These are phyloP conservation scores for Oncorhynchus keta DNA, from an alignment of 2,113 vertebrate species.

Conservation along the genomic window DNA sequence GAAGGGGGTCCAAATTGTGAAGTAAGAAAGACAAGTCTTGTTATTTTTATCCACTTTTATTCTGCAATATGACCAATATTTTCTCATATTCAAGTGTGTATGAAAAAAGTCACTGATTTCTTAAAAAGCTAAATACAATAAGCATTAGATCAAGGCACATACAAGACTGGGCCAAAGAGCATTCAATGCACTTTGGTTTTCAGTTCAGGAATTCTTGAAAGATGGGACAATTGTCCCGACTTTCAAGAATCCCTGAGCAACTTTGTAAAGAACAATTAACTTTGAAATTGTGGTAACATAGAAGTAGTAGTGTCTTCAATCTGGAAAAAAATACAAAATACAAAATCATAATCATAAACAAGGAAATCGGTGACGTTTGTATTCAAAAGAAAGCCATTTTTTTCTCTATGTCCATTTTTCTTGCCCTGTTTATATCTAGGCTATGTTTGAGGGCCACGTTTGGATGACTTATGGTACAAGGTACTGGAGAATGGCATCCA, in stretches of 20 bases:
- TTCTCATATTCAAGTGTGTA: slow-evolving; percentile 93
- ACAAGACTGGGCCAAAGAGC: slow-evolving; percentile 99
- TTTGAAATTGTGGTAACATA: slow-evolving; percentile 88
- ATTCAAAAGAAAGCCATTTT: slow-evolving; percentile 76
- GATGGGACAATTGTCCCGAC: too few relatives aligned
- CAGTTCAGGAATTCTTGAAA: slow-evolving; percentile 44
- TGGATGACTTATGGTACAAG: slow-evolving; percentile 69
- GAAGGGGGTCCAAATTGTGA: neutral
- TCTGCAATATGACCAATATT: slow-evolving; percentile 96
- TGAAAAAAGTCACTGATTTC: slow-evolving; percentile 94
- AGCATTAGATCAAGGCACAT: slow-evolving; percentile 99
- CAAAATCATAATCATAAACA: slow-evolving; percentile 72
- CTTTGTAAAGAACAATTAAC: slow-evolving; percentile 85
- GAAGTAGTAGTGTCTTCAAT: slow-evolving; percentile 80
- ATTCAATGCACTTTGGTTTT: slow-evolving; percentile 99
- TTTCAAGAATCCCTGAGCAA: too few relatives aligned
- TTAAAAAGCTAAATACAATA: slow-evolving; percentile 99
- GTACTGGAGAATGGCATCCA: slow-evolving; percentile 70
- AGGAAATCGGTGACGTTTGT: slow-evolving; percentile 77
- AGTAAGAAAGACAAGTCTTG: slow-evolving; percentile 56
- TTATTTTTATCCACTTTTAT: slow-evolving; percentile 85
- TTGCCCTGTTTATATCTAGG: slow-evolving; percentile 52
- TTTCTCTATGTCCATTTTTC: slow-evolving; percentile 63
- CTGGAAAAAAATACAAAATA: slow-evolving; percentile 66
- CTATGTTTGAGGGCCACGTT: slow-evolving; percentile 77